Evolutionary conservation across 1,140 invertebrate genomes (phyloP), one percentile per base, ranked within the genome.

Genomic region (Euglossa dilemma): DNA sequence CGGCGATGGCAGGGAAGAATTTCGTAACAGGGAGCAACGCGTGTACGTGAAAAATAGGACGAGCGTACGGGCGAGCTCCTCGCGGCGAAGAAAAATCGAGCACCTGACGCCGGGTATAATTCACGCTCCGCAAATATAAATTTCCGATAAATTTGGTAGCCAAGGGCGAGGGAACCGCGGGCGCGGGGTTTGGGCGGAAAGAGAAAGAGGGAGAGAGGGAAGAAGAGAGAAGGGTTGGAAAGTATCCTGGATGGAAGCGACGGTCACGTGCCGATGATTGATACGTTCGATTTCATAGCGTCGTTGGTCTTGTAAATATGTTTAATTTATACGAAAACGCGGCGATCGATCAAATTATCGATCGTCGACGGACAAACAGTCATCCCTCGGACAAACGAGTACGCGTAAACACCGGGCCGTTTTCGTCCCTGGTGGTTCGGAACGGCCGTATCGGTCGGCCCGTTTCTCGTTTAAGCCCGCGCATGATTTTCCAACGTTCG

Each of bases 121-220:
- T 82, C 73, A 82, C 80, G 72, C 6, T 76, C 72, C 52, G 61
- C 80, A 82, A 82, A 82, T 82, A 82, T 82, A 82, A 82, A 82
- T 82, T 67, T 59, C 54, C 72, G 80, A 81, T 80, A 81, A 66
- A 82, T 82, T 82, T 47, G 54, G 28, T 52, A 52, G 36, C 36
- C 25, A 5, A 23, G 7, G 20, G 36, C 11, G 50, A 52, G 20
- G 14, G 20, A 23, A n/a, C 7, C 6, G 69, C 6, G 18, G 1
- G 7, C 2, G 20, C 20, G 12, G 43, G 20, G 14, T 4, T 14
- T 20, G 11, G 18, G 16, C 7, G 9, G 16, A 16, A 7, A 9
- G 25, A 63, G 25, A n/a, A 12, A 8, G 28, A 63, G 25, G 28
- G 36, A 8, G 16, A 9, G 4, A n/a, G 5, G 16, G 8, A 20